These are phyloP conservation scores for Pegoplata infirma DNA, from an alignment of 2,888 invertebrate genomes.

Conservation along the genomic window DNA sequence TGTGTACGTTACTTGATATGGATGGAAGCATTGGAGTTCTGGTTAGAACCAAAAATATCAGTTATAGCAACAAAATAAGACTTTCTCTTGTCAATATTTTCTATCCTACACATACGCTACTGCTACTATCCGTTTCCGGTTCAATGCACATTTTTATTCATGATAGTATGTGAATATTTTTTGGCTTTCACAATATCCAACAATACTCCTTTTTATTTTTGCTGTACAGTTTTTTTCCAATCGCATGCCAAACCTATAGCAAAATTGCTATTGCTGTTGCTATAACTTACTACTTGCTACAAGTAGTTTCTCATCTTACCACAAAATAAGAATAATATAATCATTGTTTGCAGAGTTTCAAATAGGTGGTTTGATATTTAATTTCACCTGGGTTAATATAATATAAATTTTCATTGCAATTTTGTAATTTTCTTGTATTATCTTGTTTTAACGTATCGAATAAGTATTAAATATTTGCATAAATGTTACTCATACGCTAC, in stretches of 20 bases:
- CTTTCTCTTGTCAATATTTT: constrained; percentile 6
- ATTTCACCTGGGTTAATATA: too few relatives aligned
- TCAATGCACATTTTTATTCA: constrained; percentile 14
- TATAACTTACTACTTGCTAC: not conserved
- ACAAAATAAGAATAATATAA: constrained; percentile 13
- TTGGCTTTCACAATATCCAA: not conserved
- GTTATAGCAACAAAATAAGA: not conserved
- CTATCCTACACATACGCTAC: not conserved
- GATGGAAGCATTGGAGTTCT: not conserved
- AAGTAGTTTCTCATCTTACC: constrained; percentile 8
- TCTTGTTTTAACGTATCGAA: too few relatives aligned
- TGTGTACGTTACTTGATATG: not conserved
- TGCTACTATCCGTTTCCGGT: constrained; percentile 33
- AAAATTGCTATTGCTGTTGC: not conserved
- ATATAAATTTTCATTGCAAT: too few relatives aligned
- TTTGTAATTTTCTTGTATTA: too few relatives aligned
- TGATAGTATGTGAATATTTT: not conserved
- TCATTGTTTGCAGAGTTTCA: not conserved
- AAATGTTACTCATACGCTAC: too few relatives aligned
- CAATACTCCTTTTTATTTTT: not conserved
- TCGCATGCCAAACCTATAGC: not conserved
- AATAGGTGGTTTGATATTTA: not conserved
- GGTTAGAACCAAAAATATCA: not conserved
- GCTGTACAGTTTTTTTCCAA: not conserved
- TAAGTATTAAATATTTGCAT: too few relatives aligned